Percentiles rank a stretch among this genome's conserved stretches.
Conservation (phyloP, 1,140 invertebrate genomes). For the Penaeus japonicus region DNA sequence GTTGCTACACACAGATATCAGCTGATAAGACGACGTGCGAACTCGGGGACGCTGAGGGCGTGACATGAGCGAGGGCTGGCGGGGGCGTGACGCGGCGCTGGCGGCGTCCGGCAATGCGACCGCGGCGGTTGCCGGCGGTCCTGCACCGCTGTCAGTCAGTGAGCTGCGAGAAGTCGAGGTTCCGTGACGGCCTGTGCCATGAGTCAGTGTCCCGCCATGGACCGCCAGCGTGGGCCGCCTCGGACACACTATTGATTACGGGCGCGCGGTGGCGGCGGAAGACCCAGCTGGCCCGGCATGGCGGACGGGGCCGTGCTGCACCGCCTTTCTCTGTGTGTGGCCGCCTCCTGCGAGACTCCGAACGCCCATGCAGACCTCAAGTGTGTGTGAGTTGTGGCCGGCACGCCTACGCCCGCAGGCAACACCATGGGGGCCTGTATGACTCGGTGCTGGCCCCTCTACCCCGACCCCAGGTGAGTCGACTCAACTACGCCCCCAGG, state of each 20-base stretch:
- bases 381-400: conserved; percentile 11
- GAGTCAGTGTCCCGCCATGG: conserved; percentile 39
- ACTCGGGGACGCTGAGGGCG: too few species aligned
- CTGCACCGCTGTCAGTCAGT: too few species aligned
- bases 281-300: conserved; percentile 23
- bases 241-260: conserved; percentile 39
- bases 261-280: conserved; percentile 7
- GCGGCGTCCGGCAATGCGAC: too few species aligned
- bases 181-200: conserved; percentile 10
- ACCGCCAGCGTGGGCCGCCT: conserved; percentile 34
- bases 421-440: conserved; percentile 34
- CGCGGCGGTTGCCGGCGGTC: too few species aligned
- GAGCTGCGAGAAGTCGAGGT: too few species aligned
- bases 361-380: conserved; percentile 11
- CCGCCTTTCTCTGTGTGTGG: neutral
- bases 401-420: conserved; percentile 29
- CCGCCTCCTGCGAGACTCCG: neutral
- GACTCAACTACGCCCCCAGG: too few species aligned
- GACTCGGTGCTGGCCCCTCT: conserved; percentile 22
- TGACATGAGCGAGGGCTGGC: too few species aligned
- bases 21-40: too few species aligned
- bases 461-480: conserved; percentile 26
- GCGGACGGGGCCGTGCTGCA: conserved; percentile 1
- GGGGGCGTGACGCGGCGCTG: too few species aligned
- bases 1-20: too few species aligned